Conservation (phyloP, 2,113 vertebrate genomes). For the Chionis minor region DNA sequence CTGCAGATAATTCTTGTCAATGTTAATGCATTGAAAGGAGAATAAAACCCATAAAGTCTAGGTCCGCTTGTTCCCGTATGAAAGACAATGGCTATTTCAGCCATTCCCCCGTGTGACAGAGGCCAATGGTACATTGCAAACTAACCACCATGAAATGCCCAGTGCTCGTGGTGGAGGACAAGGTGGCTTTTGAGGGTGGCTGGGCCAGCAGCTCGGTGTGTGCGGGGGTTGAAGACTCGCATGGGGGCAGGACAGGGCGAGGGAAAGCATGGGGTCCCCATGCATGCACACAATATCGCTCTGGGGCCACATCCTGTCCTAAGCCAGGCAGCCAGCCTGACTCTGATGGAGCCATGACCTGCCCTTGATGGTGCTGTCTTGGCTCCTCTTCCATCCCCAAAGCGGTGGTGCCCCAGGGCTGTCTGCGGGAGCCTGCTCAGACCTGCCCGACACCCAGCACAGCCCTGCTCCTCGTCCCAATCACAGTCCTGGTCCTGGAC, state of each 20-base stretch:
- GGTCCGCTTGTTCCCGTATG: neutral
- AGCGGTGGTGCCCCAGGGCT: neutral
- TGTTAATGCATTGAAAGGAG: neutral
- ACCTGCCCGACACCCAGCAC: neutral
- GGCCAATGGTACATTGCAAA: neutral
- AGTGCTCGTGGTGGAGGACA: accelerated
- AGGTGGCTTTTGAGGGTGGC: neutral
- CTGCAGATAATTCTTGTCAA: neutral
- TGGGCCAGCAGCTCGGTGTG: accelerated
- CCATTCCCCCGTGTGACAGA: neutral
- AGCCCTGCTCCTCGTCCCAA: neutral
- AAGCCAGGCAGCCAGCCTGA: neutral
- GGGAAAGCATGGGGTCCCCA: neutral
- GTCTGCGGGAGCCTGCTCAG: neutral
- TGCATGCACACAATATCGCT: neutral
- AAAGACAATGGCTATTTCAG: neutral
- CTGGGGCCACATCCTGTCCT: neutral
- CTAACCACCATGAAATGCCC: neutral
- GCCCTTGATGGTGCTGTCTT: neutral
- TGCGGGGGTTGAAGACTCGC: neutral
- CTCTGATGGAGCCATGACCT: neutral
- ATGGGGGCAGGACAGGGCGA: neutral
- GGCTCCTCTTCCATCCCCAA: neutral
- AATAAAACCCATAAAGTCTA: neutral
- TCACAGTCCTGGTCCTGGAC: neutral